A percentile compares a stretch with the other conserved stretches of the same genome.
Evolutionary conservation across 2,797 vertebrate genomes (phyloP).

Genomic region (Chaenodraco wilsoni): DNA sequence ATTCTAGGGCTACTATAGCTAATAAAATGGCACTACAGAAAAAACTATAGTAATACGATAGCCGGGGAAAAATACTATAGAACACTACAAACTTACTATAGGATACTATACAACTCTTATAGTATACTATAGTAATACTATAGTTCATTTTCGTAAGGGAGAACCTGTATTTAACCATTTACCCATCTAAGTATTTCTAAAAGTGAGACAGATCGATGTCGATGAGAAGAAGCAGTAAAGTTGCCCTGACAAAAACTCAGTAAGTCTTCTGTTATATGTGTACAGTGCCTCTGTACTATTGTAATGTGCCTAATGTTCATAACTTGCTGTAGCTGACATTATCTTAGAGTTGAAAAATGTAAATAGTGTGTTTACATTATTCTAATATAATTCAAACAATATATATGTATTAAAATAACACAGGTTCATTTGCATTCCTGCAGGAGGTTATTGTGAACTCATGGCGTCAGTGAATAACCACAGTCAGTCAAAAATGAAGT

Average conservation of each 20-base stretch:
- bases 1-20: no score
- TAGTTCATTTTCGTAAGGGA: not conserved
- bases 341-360: not conserved
- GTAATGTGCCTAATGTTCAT: not conserved
- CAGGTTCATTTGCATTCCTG: not conserved
- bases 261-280: not conserved
- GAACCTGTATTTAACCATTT: not conserved
- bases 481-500: slow-evolving; percentile 9
- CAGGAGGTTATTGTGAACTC: not conserved
- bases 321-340: not conserved
- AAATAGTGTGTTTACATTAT: no score
- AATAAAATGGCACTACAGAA: no score
- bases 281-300: not conserved
- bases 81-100: no score
- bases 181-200: not conserved
- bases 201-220: not conserved
- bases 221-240: not conserved
- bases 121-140: no score
- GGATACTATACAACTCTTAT: no score
- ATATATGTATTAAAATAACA: no score
- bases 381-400: no score
- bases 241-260: not conserved
- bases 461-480: not conserved
- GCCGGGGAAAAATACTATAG: no score
- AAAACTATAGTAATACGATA: no score